phyloP scores from a whole-genome alignment of 2,797 vertebrate genomes.

The Epinephelus coioides region DNA sequence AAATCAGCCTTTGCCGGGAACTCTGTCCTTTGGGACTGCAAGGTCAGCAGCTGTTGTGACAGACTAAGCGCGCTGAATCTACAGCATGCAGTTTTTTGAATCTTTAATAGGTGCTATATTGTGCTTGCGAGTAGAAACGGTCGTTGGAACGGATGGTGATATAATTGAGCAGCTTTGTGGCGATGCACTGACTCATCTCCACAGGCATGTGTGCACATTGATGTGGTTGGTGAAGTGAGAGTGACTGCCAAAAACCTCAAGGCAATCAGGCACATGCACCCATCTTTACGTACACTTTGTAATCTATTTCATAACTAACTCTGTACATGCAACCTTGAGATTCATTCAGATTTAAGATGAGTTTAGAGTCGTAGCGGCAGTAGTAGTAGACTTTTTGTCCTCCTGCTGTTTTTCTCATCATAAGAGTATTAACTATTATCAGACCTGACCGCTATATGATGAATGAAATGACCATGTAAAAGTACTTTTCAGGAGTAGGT shows the following conservation, averaged over 20 bases:
- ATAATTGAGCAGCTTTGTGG: conserved; percentile 57
- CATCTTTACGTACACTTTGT: conserved; percentile 8
- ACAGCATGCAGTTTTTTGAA: conserved; percentile 50
- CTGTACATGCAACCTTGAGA: not conserved
- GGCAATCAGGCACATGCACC: conserved; percentile 32
- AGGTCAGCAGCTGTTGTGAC: conserved; percentile 79
- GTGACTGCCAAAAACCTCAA: conserved; percentile 63
- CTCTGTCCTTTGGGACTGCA: conserved; percentile 69
- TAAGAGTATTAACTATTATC: not conserved
- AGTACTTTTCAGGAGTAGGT: not conserved
- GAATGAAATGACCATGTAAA: not conserved
- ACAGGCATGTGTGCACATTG: conserved; percentile 69
- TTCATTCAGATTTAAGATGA: not conserved
- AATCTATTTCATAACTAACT: conserved; percentile 4
- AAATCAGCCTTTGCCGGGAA: conserved; percentile 76
- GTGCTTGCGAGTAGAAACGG: conserved; percentile 55
- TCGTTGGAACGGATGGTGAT: conserved; percentile 61
- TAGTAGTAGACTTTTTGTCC: not conserved
- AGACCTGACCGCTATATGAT: not conserved
- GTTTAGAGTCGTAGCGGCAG: too few relatives aligned
- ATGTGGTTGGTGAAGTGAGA: conserved; percentile 77
- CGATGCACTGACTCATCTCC: conserved; percentile 77
- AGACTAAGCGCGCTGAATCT: conserved; percentile 52
- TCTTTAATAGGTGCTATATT: conserved; percentile 53
- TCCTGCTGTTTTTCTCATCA: not conserved